These are phyloP conservation scores for Mizuhopecten yessoensis DNA, from an alignment of 1,140 invertebrate species.

Conservation along the genomic window DNA sequence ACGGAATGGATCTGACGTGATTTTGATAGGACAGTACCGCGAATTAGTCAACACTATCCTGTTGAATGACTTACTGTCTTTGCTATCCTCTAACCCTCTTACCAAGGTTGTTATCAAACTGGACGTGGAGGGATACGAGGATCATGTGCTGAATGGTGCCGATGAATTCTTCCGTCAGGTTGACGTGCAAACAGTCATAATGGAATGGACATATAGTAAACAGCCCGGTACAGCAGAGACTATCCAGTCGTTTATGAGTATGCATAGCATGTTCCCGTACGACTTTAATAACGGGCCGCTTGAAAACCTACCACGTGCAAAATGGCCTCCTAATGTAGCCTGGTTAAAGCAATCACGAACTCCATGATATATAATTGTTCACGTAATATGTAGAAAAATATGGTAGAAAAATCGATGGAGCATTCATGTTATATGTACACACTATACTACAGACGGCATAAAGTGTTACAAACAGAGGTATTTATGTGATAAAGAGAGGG, in stretches of 20 bases:
- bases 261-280: conserved; percentile 43
- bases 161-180: conserved; percentile 60
- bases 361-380: too few relatives aligned
- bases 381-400: too few relatives aligned
- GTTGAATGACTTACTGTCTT: conserved; percentile 55
- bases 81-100: conserved; percentile 37
- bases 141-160: conserved; percentile 55
- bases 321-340: not conserved
- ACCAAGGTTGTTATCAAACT: conserved; percentile 64
- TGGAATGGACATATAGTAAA: conserved; percentile 64
- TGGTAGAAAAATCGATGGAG: too few relatives aligned
- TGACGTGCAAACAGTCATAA: conserved; percentile 58
- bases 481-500: too few relatives aligned
- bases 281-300: not conserved
- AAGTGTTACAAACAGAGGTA: too few relatives aligned
- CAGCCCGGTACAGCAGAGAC: conserved; percentile 44
- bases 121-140: conserved; percentile 68
- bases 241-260: conserved; percentile 54
- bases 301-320: not conserved
- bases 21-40: not conserved
- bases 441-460: too few relatives aligned
- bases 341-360: not conserved
- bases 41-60: conserved; percentile 49
- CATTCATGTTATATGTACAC: too few relatives aligned
- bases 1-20: conserved; percentile 35